These are phyloP conservation scores for Noctua comes DNA, from an alignment of 2,888 invertebrate genomes.

Conservation along the genomic window DNA sequence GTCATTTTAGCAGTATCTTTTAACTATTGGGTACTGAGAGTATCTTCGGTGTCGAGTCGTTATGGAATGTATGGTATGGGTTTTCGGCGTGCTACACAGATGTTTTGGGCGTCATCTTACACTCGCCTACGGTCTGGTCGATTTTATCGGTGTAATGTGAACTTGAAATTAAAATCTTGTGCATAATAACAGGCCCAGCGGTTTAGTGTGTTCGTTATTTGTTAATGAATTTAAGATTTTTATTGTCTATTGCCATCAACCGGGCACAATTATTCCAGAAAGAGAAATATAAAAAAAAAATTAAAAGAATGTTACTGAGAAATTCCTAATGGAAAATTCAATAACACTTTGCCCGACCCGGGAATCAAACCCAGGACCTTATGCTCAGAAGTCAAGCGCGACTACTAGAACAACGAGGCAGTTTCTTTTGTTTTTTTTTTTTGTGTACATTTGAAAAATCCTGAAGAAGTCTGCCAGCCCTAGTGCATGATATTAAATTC, in stretches of 20 bases:
- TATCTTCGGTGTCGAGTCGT: neutral
- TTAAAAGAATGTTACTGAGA: too few relatives aligned
- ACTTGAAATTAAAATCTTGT: neutral
- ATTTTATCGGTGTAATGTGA: neutral
- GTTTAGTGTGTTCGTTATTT: neutral
- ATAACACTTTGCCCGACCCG: too few relatives aligned
- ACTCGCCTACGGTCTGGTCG: neutral
- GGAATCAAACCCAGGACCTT: too few relatives aligned
- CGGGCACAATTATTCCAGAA: too few relatives aligned
- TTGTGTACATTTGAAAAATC: neutral
- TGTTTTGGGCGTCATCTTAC: neutral
- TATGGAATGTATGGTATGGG: neutral
- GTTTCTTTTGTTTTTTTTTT: too few relatives aligned
- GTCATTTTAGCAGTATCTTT: neutral
- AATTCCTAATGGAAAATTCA: too few relatives aligned
- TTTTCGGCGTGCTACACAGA: neutral
- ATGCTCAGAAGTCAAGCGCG: too few relatives aligned
- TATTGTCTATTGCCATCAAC: too few relatives aligned
- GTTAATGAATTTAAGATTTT: neutral
- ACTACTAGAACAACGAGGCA: too few relatives aligned
- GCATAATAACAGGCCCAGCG: neutral
- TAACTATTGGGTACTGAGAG: neutral
- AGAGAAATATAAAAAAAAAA: too few relatives aligned
- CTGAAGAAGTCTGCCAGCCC: constrained; percentile 21
- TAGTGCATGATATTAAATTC: constrained; percentile 43